A percentile compares a stretch with the other conserved stretches of the same genome.
Evolutionary conservation across 2,113 vertebrate genomes (phyloP).

Genomic region (Corydoras sp.): DNA sequence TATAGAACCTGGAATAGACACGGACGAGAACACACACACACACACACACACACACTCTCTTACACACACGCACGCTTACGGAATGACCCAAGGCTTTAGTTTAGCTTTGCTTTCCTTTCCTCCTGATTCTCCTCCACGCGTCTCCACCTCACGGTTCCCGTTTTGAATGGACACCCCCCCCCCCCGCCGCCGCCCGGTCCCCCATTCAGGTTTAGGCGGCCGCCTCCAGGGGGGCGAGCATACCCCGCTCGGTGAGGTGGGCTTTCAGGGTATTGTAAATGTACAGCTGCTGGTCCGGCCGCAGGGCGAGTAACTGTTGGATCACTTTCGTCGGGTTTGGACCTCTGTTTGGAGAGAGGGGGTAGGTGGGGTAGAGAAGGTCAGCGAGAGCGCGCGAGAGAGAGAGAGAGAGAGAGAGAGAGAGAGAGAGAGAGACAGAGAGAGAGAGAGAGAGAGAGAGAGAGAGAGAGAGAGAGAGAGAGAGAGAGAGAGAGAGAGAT

Average conservation of each 20-base stretch:
- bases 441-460: background rate
- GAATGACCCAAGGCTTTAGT: slow-evolving; percentile 56
- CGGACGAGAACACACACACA: slow-evolving; percentile 28
- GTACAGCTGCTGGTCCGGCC: slow-evolving; percentile 89
- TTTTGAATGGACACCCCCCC: background rate
- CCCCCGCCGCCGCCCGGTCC: background rate
- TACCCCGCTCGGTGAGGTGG: slow-evolving; percentile 81
- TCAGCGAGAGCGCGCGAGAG: no score
- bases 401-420: background rate
- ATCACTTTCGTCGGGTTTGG: slow-evolving; percentile 92
- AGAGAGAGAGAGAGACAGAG: background rate
- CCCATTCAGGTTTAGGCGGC: slow-evolving; percentile 46
- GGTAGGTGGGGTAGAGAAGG: no score
- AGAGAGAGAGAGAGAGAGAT: background rate
- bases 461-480: background rate
- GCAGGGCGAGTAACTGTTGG: slow-evolving; percentile 89
- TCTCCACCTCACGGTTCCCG: slow-evolving; percentile 33
- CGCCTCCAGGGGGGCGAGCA: slow-evolving; percentile 71
- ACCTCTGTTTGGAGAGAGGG: slow-evolving; percentile 66
- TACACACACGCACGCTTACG: slow-evolving; percentile 44
- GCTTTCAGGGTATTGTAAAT: slow-evolving; percentile 91
- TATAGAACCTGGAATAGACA: slow-evolving; percentile 34
- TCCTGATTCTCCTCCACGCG: slow-evolving; percentile 1
- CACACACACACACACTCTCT: slow-evolving; percentile 34
- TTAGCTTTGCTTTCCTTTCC: slow-evolving; percentile 24